These are phyloP conservation scores for Cynopterus brachyotis DNA, from an alignment of 2,113 vertebrate genomes.

Conservation along the genomic window DNA sequence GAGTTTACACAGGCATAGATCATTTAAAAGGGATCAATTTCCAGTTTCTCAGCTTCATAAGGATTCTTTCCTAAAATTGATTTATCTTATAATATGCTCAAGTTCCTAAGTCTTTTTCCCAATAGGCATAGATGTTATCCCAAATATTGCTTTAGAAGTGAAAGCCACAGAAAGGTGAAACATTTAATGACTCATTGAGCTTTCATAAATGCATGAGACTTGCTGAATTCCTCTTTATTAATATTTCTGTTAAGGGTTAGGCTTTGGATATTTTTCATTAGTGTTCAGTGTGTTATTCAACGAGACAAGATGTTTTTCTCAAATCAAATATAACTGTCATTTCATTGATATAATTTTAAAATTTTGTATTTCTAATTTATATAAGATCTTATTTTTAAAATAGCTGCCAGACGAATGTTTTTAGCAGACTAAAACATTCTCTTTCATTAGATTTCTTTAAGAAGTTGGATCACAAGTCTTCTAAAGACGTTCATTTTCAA, in stretches of 20 bases:
- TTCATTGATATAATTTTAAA: conserved; percentile 27
- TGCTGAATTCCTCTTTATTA: not conserved
- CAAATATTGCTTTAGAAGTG: not conserved
- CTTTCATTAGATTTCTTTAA: conserved; percentile 35
- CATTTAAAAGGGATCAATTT: not conserved
- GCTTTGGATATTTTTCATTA: not conserved
- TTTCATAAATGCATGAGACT: not conserved
- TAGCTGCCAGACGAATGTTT: not conserved
- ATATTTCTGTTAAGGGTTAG: not conserved
- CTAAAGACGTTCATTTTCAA: not conserved
- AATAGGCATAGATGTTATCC: not conserved
- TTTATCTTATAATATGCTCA: not conserved
- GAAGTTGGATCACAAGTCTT: conserved; percentile 8
- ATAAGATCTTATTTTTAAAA: not conserved
- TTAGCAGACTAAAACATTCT: not conserved
- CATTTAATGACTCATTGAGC: not conserved
- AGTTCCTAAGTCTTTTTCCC: not conserved
- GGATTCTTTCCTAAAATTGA: not conserved
- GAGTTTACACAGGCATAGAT: not conserved
- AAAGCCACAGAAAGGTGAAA: not conserved
- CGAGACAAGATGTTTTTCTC: not conserved
- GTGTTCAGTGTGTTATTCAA: not conserved
- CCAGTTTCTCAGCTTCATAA: not conserved
- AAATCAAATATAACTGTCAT: not conserved
- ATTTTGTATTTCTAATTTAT: not conserved